Base-by-base conservation (phyloP, 1,140 invertebrate genomes). In the Brachionus koreanus region DNA sequence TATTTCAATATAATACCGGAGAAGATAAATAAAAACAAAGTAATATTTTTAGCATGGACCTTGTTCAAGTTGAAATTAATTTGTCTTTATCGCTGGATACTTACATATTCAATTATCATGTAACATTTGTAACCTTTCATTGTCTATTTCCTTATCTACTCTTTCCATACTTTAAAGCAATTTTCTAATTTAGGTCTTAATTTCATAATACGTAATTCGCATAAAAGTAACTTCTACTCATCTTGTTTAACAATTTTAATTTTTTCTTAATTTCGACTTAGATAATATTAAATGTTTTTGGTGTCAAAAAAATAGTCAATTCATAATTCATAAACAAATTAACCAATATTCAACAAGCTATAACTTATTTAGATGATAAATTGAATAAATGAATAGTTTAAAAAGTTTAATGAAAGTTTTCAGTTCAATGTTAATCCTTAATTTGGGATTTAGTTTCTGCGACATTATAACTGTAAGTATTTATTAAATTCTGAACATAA, bases 381-480 rank as follows among this genome's bases (percentile, higher is more conserved):
- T 65, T 33, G 25, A 65, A 29, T 9, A 65, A 65, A 65, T 65
- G 63, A 65, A 65, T 57, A 16, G 19, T 57, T 57, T 19, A 19
- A 65, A n/a, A 2, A 33, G 29, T 33, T 65, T 33, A 33, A 33
- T 7, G 13, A 39, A 9, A 69, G 5, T 69, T 16, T 19, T 69
- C 37, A 69, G n/a, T 39, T 69, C 35, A 9, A 37, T 69, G 16
- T 39, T 37, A n/a, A 69, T 69, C n/a, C 65, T 69, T 9, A 69
- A 69, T 69, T 16, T 69, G 37, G 65, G 65, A 69, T 39, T 69
- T 12, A 16, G 65, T 23, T 39, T 19, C 7, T 37, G 33, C 3
- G 65, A 69, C 35, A 69, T 69, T 19, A 69, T 39, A 37, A 39
- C 16, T 19, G 65, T 69, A 69, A 69, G 65, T 69, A 19, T 39